Percentiles rank a stretch among this genome's conserved stretches.
phyloP scores from a whole-genome alignment of 2,888 invertebrate genomes.

The Heterodera filipjevi region DNA sequence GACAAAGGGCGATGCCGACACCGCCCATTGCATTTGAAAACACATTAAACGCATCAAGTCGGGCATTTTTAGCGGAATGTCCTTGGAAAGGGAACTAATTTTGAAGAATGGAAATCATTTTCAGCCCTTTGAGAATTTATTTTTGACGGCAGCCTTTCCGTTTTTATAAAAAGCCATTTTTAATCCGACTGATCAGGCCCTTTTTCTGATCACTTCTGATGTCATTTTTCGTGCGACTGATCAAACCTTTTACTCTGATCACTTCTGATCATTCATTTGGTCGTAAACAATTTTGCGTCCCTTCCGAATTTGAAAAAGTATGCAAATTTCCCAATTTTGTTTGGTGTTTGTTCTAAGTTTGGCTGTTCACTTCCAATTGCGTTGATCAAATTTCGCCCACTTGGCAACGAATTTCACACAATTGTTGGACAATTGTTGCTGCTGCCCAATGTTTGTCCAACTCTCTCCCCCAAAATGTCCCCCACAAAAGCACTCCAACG shows the following conservation, averaged over 20 bases:
- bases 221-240: too few relatives aligned
- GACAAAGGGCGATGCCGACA: neutral
- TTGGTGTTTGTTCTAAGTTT: neutral
- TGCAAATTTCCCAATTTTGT: too few relatives aligned
- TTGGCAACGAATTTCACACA: slow-evolving; percentile 9
- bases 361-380: neutral
- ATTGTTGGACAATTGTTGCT: too few relatives aligned
- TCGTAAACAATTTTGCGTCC: neutral
- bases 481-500: neutral
- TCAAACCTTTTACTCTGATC: too few relatives aligned
- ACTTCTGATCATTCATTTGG: neutral
- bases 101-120: neutral
- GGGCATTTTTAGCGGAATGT: neutral
- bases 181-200: too few relatives aligned
- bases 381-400: neutral
- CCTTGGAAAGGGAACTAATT: neutral
- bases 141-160: too few relatives aligned
- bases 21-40: neutral
- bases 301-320: too few relatives aligned
- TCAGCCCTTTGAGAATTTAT: too few relatives aligned
- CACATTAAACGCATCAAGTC: neutral
- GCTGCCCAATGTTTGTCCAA: neutral
- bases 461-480: neutral
- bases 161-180: too few relatives aligned
- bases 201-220: too few relatives aligned